phyloP scores from a whole-genome alignment of 2,888 invertebrate species.

The Ernsta delagoae region DNA sequence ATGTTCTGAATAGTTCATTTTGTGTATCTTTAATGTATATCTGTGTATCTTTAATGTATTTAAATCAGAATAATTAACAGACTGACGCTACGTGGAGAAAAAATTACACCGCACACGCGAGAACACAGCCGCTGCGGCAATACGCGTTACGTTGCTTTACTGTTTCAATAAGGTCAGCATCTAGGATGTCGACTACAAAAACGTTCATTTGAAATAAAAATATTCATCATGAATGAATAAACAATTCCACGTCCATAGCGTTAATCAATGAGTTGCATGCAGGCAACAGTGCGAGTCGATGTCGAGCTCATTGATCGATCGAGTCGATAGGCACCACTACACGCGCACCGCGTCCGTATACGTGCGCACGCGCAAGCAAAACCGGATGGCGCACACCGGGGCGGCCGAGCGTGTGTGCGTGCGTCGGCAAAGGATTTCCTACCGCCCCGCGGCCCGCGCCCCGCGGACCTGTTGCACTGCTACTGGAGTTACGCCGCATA shows the following conservation, averaged over 20 bases:
- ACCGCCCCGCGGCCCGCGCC: slow-evolving; percentile 67
- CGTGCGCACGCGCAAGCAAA: slow-evolving; percentile 68
- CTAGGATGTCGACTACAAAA: slow-evolving; percentile 60
- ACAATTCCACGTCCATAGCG: slow-evolving; percentile 84
- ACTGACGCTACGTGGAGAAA: too few relatives aligned
- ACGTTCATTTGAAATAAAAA: slow-evolving; percentile 73
- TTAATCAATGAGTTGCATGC: slow-evolving; percentile 85
- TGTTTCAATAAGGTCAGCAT: slow-evolving; percentile 50
- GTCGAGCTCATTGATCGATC: slow-evolving; percentile 84
- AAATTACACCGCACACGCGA: too few relatives aligned
- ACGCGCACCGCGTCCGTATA: slow-evolving; percentile 56
- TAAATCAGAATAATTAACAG: too few relatives aligned
- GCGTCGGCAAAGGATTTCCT: slow-evolving; percentile 80
- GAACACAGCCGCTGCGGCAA: neutral
- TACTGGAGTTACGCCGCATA: slow-evolving; percentile 85
- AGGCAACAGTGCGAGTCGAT: slow-evolving; percentile 76
- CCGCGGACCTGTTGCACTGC: slow-evolving; percentile 81
- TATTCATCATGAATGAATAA: slow-evolving; percentile 83
- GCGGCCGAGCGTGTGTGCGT: slow-evolving; percentile 59
- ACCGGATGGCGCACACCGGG: slow-evolving; percentile 80
- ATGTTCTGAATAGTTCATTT: too few relatives aligned
- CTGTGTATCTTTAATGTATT: too few relatives aligned
- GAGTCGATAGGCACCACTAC: slow-evolving; percentile 72
- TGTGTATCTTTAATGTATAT: too few relatives aligned
- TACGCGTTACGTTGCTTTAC: slow-evolving; percentile 43